phyloP scores from a whole-genome alignment of 2,113 vertebrate genomes.

The Etheostoma spectabile region DNA sequence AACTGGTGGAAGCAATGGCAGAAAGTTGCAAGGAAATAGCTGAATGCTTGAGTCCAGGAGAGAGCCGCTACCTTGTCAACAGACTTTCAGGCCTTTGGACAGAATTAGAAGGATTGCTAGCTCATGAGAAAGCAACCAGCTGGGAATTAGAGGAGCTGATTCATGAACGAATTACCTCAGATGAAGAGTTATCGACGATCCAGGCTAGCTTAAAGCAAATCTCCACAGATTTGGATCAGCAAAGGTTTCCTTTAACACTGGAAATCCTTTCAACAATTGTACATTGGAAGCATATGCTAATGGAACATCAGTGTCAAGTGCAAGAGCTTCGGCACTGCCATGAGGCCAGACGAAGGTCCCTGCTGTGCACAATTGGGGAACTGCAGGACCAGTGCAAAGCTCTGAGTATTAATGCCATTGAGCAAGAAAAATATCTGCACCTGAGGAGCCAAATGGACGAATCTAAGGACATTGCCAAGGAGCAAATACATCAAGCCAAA shows the following conservation, averaged over 20 bases:
- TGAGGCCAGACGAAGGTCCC: constrained; percentile 64
- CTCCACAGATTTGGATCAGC: constrained; percentile 52
- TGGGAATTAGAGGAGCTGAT: constrained; percentile 84
- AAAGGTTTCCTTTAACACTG: constrained; percentile 72
- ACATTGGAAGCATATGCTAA: constrained; percentile 64
- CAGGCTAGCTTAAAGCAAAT: constrained; percentile 80
- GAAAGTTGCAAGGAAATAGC: constrained; percentile 72
- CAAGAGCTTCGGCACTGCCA: constrained; percentile 74
- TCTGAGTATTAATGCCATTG: constrained; percentile 70
- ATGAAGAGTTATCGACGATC: constrained; percentile 78
- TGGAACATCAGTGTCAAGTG: constrained; percentile 79
- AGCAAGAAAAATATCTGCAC: constrained; percentile 81
- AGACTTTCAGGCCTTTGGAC: constrained; percentile 85
- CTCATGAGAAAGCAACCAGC: constrained; percentile 82
- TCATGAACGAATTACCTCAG: constrained; percentile 78
- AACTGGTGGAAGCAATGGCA: constrained; percentile 74
- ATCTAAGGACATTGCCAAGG: constrained; percentile 74
- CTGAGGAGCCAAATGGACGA: constrained; percentile 80
- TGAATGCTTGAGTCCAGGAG: constrained; percentile 84
- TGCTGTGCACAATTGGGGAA: constrained; percentile 72
- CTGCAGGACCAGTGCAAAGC: constrained; percentile 81
- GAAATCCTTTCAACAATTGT: constrained; percentile 52
- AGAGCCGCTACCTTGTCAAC: constrained; percentile 88
- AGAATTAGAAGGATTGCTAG: constrained; percentile 81
- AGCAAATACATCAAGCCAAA: constrained; percentile 70